Evolutionary conservation across 2,888 invertebrate species (phyloP).

Genomic region (Dryococelus australis): DNA sequence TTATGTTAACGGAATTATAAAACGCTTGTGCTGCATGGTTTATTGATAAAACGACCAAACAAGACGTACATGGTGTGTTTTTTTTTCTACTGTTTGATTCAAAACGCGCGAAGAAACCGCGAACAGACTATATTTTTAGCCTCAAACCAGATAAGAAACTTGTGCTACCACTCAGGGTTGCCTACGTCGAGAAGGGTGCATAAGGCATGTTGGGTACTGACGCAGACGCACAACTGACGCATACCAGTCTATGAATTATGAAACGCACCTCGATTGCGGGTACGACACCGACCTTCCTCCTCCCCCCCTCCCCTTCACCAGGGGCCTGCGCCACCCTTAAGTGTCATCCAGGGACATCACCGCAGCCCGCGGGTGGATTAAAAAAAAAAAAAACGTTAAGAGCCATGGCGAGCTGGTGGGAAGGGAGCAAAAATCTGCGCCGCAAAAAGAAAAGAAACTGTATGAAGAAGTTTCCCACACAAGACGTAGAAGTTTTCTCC

Average conservation of each 20-base stretch:
- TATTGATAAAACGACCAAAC: too few relatives aligned
- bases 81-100: too few relatives aligned
- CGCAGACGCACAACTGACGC: not conserved
- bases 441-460: not conserved
- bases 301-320: not conserved
- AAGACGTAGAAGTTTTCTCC: slow-evolving; percentile 3
- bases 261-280: slow-evolving; percentile 10
- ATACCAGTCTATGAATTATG: not conserved
- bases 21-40: too few relatives aligned
- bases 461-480: not conserved
- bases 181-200: not conserved
- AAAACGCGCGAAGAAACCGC: too few relatives aligned
- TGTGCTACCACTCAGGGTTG: not conserved
- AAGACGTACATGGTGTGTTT: too few relatives aligned
- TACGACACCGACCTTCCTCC: not conserved
- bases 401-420: not conserved
- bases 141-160: not conserved
- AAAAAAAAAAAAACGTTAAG: slow-evolving; percentile 9
- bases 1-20: too few relatives aligned
- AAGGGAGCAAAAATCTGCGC: not conserved
- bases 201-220: not conserved
- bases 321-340: not conserved
- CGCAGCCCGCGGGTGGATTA: not conserved
- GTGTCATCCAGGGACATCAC: not conserved
- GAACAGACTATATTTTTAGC: too few relatives aligned